Conservation (phyloP, 1,140 invertebrate genomes). For the Leptonema lineaticorne region DNA sequence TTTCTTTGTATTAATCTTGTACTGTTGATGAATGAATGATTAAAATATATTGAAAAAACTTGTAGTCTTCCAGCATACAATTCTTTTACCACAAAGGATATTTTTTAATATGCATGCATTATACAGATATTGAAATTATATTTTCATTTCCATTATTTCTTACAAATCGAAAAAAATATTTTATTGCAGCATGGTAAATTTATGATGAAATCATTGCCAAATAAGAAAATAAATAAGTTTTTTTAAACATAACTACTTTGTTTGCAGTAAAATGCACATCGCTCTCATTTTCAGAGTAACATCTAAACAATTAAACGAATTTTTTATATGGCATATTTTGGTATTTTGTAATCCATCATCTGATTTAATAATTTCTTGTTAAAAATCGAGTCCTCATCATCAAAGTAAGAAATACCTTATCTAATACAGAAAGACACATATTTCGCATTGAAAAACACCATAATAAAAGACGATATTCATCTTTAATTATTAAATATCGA, state of each 20-base stretch:
- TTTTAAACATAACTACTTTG: constrained; percentile 21
- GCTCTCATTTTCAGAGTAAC: neutral
- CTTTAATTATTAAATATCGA: no score
- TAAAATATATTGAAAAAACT: constrained; percentile 29
- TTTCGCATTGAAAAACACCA: no score
- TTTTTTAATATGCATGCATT: constrained; percentile 19
- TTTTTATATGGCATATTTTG: no score
- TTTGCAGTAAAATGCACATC: neutral
- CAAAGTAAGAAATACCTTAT: no score
- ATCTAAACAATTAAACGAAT: neutral
- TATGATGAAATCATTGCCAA: constrained; percentile 33
- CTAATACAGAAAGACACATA: no score
- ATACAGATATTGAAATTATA: constrained; percentile 13
- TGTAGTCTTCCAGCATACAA: constrained; percentile 23
- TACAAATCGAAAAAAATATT: constrained; percentile 15
- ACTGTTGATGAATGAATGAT: constrained; percentile 25
- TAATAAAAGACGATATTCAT: no score
- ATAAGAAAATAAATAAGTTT: constrained; percentile 32
- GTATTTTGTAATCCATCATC: no score
- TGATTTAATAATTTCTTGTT: neutral
- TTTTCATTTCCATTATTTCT: constrained; percentile 22
- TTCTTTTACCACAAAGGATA: constrained; percentile 1
- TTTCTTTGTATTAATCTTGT: no score
- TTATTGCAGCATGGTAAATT: constrained; percentile 27
- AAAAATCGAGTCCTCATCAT: no score